Evolutionary conservation across 2,888 invertebrate species (phyloP).

Genomic region (Cenopis cana): DNA sequence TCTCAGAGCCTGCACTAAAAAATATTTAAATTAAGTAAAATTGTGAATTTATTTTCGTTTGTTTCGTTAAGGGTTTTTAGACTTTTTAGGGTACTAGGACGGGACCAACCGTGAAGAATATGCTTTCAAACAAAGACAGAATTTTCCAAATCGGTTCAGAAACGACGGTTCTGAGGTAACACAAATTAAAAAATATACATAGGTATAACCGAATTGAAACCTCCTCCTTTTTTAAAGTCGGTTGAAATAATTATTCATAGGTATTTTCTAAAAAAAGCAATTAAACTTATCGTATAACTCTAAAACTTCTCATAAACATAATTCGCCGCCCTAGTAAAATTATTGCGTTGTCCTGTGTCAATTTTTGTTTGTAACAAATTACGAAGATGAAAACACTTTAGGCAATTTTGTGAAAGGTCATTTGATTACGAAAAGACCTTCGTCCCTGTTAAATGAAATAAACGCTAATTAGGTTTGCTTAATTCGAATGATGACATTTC

Average conservation of each 20-base stretch:
- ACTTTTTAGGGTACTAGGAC: too few species aligned
- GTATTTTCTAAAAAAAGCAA: background rate
- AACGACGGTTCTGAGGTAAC: too few species aligned
- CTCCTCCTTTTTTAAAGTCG: too few species aligned
- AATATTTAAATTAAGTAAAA: too few species aligned
- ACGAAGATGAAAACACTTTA: constrained; percentile 26
- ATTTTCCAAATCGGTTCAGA: too few species aligned
- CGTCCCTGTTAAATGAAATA: constrained; percentile 41
- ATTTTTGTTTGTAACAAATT: constrained; percentile 36
- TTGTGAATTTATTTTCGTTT: too few species aligned
- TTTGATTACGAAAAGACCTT: constrained; percentile 38
- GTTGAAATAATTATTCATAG: background rate
- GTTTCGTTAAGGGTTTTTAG: too few species aligned
- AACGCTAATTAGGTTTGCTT: constrained; percentile 42
- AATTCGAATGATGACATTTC: constrained; percentile 37
- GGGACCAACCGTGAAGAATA: too few species aligned
- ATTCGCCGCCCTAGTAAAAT: constrained; percentile 14
- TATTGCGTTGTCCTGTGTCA: background rate
- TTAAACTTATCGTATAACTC: background rate
- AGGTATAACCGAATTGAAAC: too few species aligned
- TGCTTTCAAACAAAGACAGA: too few species aligned
- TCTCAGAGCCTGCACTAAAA: too few species aligned
- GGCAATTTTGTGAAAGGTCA: constrained; percentile 40
- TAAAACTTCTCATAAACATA: constrained; percentile 18
- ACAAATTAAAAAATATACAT: too few species aligned